Evolutionary conservation across 2,113 vertebrate genomes (phyloP), one percentile per base, ranked within the genome.

Genomic region (Tetrao urogallus): DNA sequence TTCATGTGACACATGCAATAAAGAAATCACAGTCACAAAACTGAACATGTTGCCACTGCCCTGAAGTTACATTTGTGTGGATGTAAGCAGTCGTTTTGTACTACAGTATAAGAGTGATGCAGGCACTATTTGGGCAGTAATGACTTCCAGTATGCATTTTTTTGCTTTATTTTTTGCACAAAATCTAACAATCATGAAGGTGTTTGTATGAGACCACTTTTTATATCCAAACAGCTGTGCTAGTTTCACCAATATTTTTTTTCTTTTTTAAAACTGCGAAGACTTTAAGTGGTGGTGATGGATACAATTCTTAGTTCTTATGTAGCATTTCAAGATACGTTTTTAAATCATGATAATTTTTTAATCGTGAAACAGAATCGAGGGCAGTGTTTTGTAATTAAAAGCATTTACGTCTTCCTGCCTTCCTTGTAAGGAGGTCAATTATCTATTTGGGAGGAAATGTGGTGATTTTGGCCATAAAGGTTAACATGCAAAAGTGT

Each of bases 311-410:
- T 85, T 95, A 67, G 64, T 93, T 96, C 75, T 48, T 88, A 94
- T 96, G 91, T 97, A 96, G 81, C 86, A 94, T 93, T 96, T 94
- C 72, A 93, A 92, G 89, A 66, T 89, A 54, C 86, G 91, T 96
- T 94, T 95, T 96, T 86, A 71, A 91, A 60, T 91, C 45, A 75
- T 74, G 78, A 93, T 40, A 27, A 89, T 88, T 63, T 94, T 58
- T 91, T 88, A 69, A 71, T 91, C 7, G 5, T 69, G 34, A 87
- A 86, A 48, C 64, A 60, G 52, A 57, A 77, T 58, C 30, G 10
- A 94, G 94, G 79, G 54, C 45, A 36, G 25, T 56, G 40, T 72
- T 95, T 95, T 90, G 40, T 67, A 80, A 57, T 84, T 85, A 74
- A 86, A 75, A 72, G 67, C 48, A 57, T 80, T 93, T 89, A 54